phyloP scores from a whole-genome alignment of 2,113 vertebrate species.

The Anolis sagrei region DNA sequence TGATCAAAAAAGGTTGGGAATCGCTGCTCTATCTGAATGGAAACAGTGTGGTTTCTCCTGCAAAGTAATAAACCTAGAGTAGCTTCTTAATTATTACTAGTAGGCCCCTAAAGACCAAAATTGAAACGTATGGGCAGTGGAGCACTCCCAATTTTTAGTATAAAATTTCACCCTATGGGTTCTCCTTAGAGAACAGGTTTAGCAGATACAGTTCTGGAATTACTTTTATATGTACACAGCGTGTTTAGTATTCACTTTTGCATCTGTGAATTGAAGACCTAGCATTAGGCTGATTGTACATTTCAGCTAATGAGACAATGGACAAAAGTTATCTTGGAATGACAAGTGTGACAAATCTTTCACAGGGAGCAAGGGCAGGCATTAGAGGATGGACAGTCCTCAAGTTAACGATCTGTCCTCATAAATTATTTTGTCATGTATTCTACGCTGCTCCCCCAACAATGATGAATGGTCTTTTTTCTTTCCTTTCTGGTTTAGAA shows the following conservation, averaged over 20 bases:
- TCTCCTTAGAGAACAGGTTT: neutral
- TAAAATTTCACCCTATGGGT: too few relatives aligned
- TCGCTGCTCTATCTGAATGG: too few relatives aligned
- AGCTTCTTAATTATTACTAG: neutral
- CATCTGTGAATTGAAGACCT: neutral
- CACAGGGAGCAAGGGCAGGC: neutral
- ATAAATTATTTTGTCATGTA: constrained; percentile 37
- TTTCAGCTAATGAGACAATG: neutral
- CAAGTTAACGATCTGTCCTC: constrained; percentile 27
- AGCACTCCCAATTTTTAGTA: too few relatives aligned
- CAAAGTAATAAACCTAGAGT: neutral
- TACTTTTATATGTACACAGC: neutral
- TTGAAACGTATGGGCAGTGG: too few relatives aligned
- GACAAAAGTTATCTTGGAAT: constrained; percentile 18
- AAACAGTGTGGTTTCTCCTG: neutral
- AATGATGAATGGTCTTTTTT: constrained; percentile 19
- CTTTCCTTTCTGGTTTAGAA: constrained; percentile 23
- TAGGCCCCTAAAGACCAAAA: neutral
- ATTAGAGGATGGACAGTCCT: neutral
- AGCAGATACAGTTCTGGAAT: neutral
- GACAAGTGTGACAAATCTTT: neutral
- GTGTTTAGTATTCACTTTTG: too few relatives aligned
- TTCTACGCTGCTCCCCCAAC: neutral
- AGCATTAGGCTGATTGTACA: neutral
- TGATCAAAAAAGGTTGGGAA: too few relatives aligned